Base-by-base conservation (phyloP, 2,888 invertebrate species). In the Cephus rjabovi region DNA sequence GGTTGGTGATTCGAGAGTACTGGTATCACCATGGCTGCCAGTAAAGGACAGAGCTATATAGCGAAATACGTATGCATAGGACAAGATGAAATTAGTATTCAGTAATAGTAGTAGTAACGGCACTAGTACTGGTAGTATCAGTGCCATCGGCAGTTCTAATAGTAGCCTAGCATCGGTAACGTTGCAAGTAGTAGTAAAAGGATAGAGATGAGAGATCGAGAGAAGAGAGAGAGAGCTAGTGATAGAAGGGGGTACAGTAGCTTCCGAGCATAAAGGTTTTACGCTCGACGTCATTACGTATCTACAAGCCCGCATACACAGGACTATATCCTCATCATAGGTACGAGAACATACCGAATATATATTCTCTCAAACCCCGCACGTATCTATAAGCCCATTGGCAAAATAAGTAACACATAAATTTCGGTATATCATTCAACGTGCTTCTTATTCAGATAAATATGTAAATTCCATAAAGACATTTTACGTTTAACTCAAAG, bases 181-280 rank as follows among this genome's bases (percentile, higher is more conserved):
- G 23, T 56, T 56, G 56, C 23, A 56, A 56, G 6, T 56, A 56
- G 56, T 56, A 23, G 56, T 56, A 56, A 23, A 56, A 23, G 56
- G 56, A 56, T 23, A 56, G 56, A 56, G 56, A 23, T 15, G 56
- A 9, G 23, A 23, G 23, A 56, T 23, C 15, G 56, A 6, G 6
- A 40, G 40, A 15, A 40, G 40, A 23, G 40, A 40, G 40, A 56
- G 23, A 56, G 30, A 30, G 30, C 30, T 6, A 23, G 23, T 23
- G 6, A 56, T 6, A 56, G 23, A 56, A 23, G 69, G 12, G 74
- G 74, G 37, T 68, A 81, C 76, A 80, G 79, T 82, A 82, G 80
- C 81, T 85, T 79, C 77, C 79, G 77, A 81, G 82, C 80, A 82
- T 87, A 84, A 86, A 87, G 84, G 81, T 87, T 87, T 87, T 87